These are phyloP conservation scores for Bryconaethiops microstoma DNA, from an alignment of 2,797 vertebrate species.

Conservation along the genomic window DNA sequence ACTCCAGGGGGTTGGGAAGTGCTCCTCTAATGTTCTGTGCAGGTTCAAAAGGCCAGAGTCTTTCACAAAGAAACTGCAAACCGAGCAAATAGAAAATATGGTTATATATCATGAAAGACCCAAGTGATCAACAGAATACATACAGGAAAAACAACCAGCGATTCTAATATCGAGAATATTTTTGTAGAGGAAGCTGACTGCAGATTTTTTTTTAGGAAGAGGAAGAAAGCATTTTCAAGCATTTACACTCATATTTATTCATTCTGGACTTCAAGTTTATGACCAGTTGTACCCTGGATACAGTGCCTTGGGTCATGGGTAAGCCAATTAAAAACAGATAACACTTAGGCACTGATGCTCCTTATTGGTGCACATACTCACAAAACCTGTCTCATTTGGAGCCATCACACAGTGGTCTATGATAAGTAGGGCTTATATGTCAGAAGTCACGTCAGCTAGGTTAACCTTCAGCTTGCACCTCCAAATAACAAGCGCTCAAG, in stretches of 20 bases:
- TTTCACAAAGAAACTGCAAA: not conserved
- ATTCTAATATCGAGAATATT: not conserved
- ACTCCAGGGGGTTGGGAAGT: constrained; percentile 13
- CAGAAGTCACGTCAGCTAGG: not conserved
- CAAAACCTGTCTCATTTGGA: too few relatives aligned
- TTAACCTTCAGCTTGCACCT: not conserved
- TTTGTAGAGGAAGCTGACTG: not conserved
- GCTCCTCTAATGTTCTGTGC: not conserved
- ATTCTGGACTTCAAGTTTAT: not conserved
- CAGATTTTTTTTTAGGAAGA: not conserved
- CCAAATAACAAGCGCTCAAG: not conserved
- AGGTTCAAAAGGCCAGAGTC: not conserved
- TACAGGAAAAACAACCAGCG: not conserved
- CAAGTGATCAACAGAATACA: not conserved
- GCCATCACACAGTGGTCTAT: too few relatives aligned
- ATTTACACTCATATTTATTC: not conserved
- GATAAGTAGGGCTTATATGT: not conserved
- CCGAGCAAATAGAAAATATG: not conserved
- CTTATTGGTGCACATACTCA: too few relatives aligned
- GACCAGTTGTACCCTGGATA: not conserved
- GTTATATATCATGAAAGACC: not conserved
- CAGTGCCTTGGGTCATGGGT: not conserved
- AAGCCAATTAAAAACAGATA: constrained; percentile 4
- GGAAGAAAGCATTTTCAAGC: not conserved
- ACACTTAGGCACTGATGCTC: not conserved